Conservation (phyloP, 2,797 vertebrate species). For the Tragelaphus eurycerus region DNA sequence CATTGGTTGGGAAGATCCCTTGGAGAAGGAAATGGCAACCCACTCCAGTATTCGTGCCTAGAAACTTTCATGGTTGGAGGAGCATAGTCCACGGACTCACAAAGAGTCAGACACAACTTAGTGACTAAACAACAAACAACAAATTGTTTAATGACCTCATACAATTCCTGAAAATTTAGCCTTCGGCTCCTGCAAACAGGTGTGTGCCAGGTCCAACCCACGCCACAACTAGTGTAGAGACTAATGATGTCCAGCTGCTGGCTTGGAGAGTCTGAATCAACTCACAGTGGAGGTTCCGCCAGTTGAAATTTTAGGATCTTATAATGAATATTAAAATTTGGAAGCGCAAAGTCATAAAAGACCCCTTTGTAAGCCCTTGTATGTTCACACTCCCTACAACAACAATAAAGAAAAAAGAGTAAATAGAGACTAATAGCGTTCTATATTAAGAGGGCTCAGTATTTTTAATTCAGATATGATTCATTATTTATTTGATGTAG, state of each 20-base stretch:
- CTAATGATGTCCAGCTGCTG: neutral
- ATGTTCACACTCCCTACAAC: neutral
- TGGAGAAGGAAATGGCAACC: neutral
- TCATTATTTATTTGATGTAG: neutral
- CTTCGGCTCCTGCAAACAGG: neutral
- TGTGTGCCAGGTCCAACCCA: neutral
- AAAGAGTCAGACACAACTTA: neutral
- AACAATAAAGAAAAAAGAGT: neutral
- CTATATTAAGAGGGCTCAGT: neutral
- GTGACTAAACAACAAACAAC: neutral
- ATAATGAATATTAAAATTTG: neutral
- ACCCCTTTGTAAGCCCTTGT: neutral
- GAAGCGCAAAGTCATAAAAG: neutral
- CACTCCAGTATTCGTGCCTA: neutral
- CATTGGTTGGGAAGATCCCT: neutral
- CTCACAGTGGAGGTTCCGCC: neutral
- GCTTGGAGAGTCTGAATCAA: neutral
- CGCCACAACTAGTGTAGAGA: neutral
- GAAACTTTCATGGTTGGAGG: neutral
- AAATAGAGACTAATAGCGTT: neutral
- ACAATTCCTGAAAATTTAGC: neutral
- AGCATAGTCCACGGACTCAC: neutral
- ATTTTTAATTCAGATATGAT: neutral
- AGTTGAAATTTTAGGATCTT: neutral
- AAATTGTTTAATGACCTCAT: neutral